Evolutionary conservation across 2,888 invertebrate genomes (phyloP), one percentile per base, ranked within the genome.

Genomic region (Blastobasis adustella): DNA sequence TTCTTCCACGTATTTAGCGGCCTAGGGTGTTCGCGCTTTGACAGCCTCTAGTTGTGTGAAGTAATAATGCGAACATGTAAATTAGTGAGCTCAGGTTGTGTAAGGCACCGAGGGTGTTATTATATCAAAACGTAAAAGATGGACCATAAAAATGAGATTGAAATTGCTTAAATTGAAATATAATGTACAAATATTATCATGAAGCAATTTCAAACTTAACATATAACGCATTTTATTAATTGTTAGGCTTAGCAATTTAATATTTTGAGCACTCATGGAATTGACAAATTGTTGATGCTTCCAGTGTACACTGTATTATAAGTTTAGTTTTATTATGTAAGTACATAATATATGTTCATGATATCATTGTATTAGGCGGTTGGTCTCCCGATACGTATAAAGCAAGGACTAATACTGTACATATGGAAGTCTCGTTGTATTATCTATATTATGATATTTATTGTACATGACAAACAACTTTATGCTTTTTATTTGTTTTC

Each of bases 101-200:
- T 75, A 60, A 64, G 69, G 71, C 78, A 76, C 74, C 71, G 65
- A 58, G 66, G 62, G 75, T 78, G 76, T 73, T 67, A 65, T 73
- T 80, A 82, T 85, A 86, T 86, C 83, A 81, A 82, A 77, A 73
- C 72, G 83, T 82, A 84, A 85, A 85, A 85, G 81, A 83, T 78
- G 86, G 87, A 87, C 87, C 87, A 87, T 81, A 82, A 65, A 65
- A 65, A 57, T 62, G 62, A 65, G 68, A 62, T 65, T 58, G 61
- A 67, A 76, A 76, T 77, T 73, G 77, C 65, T 65, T 58, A 60
- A 50, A 54, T 42, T 41, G 10, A 23, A 23, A 23, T 23, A 23
- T 23, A 23, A 23, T 23, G 23, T 23, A 23, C 23, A 23, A 23
- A 23, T 23, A 23, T 5, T 23, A 45, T 38, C 10, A 37, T 68